Conservation (phyloP, 1,140 invertebrate species). For the Oryctes rhinoceros region DNA sequence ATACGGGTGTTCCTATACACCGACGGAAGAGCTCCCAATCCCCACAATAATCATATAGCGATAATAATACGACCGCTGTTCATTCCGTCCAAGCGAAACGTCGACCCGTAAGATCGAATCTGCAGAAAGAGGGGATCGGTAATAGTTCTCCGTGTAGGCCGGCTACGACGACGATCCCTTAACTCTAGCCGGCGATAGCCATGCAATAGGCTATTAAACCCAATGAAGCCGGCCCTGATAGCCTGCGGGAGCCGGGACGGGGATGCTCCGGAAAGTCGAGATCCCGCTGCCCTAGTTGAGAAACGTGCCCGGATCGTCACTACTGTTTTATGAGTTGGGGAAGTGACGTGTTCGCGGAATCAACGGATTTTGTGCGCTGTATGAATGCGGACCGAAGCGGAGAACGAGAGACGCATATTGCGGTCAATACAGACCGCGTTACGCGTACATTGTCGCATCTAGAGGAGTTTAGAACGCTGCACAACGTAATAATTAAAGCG, state of each 20-base stretch:
- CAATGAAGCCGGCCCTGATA: constrained; percentile 46
- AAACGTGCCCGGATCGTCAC: constrained; percentile 50
- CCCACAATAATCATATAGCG: constrained; percentile 4
- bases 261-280: neutral
- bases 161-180: constrained; percentile 48
- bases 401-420: constrained; percentile 40
- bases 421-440: constrained; percentile 17
- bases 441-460: neutral
- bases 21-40: neutral
- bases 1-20: neutral
- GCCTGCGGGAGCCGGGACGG: neutral
- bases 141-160: constrained; percentile 49
- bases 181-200: constrained; percentile 50
- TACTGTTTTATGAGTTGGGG: constrained; percentile 52
- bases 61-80: constrained; percentile 15
- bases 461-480: neutral
- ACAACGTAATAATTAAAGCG: neutral
- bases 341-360: constrained; percentile 50
- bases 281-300: constrained; percentile 30
- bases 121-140: constrained; percentile 40
- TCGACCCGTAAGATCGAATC: constrained; percentile 8
- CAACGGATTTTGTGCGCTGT: constrained; percentile 16
- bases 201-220: constrained; percentile 51
- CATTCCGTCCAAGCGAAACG: constrained; percentile 2
- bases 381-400: constrained; percentile 43